These are phyloP conservation scores for Fissipunctia ypsillon DNA, from an alignment of 2,888 invertebrate species.

Conservation along the genomic window DNA sequence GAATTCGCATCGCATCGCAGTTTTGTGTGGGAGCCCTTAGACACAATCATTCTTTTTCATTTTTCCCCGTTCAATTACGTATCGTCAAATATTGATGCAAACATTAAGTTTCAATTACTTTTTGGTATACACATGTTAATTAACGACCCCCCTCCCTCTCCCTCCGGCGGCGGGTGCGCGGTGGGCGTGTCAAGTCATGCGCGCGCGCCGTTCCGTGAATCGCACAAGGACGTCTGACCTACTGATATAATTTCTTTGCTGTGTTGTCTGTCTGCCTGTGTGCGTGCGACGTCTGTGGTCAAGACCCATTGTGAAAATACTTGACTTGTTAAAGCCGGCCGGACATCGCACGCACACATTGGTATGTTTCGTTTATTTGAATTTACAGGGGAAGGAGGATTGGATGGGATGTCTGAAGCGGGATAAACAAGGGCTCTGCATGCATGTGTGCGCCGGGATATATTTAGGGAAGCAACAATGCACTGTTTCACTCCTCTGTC, in stretches of 20 bases:
- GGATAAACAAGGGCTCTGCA: not conserved
- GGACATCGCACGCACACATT: constrained; percentile 32
- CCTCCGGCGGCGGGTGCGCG: constrained; percentile 51
- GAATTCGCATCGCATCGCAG: too few relatives aligned
- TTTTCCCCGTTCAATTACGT: constrained; percentile 14
- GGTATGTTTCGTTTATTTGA: not conserved
- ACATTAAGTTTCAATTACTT: constrained; percentile 65
- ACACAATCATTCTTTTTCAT: not conserved
- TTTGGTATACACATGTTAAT: constrained; percentile 61
- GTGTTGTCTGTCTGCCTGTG: constrained; percentile 63
- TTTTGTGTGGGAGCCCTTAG: too few relatives aligned
- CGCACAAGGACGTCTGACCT: constrained; percentile 82
- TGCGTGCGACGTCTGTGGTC: constrained; percentile 64
- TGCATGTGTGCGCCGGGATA: constrained; percentile 22
- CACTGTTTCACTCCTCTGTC: not conserved
- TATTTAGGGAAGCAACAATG: constrained; percentile 1
- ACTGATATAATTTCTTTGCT: constrained; percentile 77
- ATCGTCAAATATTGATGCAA: constrained; percentile 41
- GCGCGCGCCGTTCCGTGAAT: constrained; percentile 80
- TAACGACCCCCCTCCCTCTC: constrained; percentile 38
- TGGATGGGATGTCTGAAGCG: constrained; percentile 6
- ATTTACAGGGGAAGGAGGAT: constrained; percentile 3
- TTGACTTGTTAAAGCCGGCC: constrained; percentile 1
- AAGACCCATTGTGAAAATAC: constrained; percentile 8
- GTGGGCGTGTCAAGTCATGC: constrained; percentile 76